Conservation (phyloP, 2,113 vertebrate genomes). For the Onychostruthus taczanowskii region DNA sequence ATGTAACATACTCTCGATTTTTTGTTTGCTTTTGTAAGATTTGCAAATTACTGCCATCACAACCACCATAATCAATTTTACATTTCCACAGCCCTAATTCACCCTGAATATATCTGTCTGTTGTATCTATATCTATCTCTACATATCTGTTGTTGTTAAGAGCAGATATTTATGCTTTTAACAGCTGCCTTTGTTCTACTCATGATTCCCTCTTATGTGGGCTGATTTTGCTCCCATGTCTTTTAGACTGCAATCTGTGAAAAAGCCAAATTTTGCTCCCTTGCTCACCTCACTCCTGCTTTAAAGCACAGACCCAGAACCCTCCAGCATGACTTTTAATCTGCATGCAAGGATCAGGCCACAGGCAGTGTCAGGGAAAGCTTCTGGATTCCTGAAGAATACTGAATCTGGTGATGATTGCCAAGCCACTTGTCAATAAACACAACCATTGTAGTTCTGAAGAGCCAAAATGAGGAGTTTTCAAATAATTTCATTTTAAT, state of each 20-base stretch:
- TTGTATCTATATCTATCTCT: background rate
- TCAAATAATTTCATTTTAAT: background rate
- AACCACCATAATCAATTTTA: background rate
- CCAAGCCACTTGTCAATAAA: background rate
- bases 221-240: background rate
- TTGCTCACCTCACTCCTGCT: fast-evolving
- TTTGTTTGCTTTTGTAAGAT: background rate
- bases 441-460: background rate
- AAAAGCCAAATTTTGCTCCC: background rate
- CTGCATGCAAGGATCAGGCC: background rate
- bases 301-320: background rate
- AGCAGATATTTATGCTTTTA: background rate
- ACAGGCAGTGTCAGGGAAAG: background rate
- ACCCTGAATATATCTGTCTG: background rate
- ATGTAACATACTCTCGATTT: background rate
- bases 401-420: background rate
- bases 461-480: background rate
- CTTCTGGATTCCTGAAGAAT: background rate
- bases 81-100: background rate
- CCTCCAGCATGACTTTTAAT: background rate
- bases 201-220: background rate
- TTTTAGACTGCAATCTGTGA: background rate
- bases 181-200: background rate
- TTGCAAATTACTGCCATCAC: background rate
- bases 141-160: background rate